Percentiles rank a stretch among this genome's conserved stretches.
phyloP scores from a whole-genome alignment of 2,888 invertebrate species.

The Phengaris arion region DNA sequence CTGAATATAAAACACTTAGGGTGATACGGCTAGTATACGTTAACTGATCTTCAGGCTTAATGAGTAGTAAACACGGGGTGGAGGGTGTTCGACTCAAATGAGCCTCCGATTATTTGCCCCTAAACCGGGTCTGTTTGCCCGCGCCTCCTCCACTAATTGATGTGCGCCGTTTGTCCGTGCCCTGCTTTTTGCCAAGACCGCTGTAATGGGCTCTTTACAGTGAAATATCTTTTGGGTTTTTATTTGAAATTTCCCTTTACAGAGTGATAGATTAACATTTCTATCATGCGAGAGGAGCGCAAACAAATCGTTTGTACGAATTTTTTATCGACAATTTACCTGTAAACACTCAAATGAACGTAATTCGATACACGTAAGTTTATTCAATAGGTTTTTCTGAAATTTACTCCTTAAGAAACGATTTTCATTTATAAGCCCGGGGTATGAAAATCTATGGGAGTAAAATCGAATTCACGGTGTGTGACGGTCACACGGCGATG shows the following conservation, averaged over 20 bases:
- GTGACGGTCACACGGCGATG: no score
- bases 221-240: conserved; percentile 61
- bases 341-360: not conserved
- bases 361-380: not conserved
- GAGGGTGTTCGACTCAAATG: conserved; percentile 54
- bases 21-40: conserved; percentile 36
- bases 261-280: conserved; percentile 30
- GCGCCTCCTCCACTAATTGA: conserved; percentile 67
- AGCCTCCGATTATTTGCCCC: conserved; percentile 66
- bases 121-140: conserved; percentile 57
- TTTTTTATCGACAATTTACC: conserved; percentile 7
- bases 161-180: conserved; percentile 51
- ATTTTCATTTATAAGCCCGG: no score
- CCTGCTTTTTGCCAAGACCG: conserved; percentile 62
- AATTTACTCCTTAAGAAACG: no score
- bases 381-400: not conserved
- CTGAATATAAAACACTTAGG: conserved; percentile 26
- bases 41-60: conserved; percentile 57
- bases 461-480: no score
- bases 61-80: conserved; percentile 66
- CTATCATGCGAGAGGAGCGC: conserved; percentile 14
- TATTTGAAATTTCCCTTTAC: conserved; percentile 29
- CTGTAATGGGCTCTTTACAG: conserved; percentile 60
- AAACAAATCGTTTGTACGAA: conserved; percentile 11
- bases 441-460: no score